These are phyloP conservation scores for Cryptoblepharus egeriae DNA, from an alignment of 2,797 vertebrate genomes.

Conservation along the genomic window DNA sequence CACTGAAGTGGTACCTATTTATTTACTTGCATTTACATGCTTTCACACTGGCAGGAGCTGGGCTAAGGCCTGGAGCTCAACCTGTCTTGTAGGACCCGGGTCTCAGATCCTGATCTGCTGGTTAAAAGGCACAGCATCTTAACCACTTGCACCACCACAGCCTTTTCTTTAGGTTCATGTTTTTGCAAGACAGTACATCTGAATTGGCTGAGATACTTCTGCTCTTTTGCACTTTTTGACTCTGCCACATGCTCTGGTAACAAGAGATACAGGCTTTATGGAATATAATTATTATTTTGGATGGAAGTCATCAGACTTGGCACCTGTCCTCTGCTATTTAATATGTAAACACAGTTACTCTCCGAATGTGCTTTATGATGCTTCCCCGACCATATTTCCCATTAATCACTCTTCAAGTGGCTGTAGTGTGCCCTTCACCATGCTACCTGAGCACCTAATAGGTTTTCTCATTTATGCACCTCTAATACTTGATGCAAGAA, in stretches of 20 bases:
- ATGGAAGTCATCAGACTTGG: constrained; percentile 39
- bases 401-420: constrained; percentile 47
- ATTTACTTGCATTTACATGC: no score
- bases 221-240: constrained; percentile 34
- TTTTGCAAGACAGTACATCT: not conserved
- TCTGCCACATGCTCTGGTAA: constrained; percentile 28
- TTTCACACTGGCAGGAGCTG: no score
- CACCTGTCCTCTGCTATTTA: constrained; percentile 52
- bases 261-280: constrained; percentile 48
- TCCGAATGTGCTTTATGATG: constrained; percentile 54
- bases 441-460: constrained; percentile 38
- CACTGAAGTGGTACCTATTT: no score
- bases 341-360: constrained; percentile 52
- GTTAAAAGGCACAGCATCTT: no score
- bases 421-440: constrained; percentile 33
- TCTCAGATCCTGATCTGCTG: no score
- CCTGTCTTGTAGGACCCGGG: no score
- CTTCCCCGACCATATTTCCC: constrained; percentile 43
- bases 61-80: no score
- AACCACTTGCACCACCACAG: no score
- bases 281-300: constrained; percentile 46
- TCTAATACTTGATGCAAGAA: constrained; percentile 41
- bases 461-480: constrained; percentile 48
- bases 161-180: no score
- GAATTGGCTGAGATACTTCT: not conserved